These are phyloP conservation scores for Chaetodon trifascialis DNA, from an alignment of 2,113 vertebrate genomes.

Conservation along the genomic window DNA sequence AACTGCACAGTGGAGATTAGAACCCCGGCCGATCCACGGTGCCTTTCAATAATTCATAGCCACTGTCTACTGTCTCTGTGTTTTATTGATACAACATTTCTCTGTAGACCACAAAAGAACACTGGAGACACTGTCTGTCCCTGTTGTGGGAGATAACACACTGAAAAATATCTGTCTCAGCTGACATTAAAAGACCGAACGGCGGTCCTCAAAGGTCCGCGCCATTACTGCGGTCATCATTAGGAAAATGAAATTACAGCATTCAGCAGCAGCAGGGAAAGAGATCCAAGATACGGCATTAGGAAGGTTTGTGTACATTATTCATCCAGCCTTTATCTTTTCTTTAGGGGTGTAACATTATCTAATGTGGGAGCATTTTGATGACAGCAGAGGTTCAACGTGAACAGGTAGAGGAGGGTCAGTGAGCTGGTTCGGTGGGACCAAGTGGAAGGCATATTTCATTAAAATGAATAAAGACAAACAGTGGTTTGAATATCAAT, in stretches of 20 bases:
- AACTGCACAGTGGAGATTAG: slow-evolving; percentile 75
- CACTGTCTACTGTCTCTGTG: slow-evolving; percentile 57
- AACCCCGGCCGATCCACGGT: slow-evolving; percentile 45
- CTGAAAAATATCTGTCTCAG: slow-evolving; percentile 46
- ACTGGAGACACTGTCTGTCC: slow-evolving; percentile 37
- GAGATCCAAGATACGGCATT: neutral
- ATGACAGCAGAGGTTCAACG: slow-evolving; percentile 33
- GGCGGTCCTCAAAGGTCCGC: slow-evolving; percentile 26
- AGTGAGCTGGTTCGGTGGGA: slow-evolving; percentile 23
- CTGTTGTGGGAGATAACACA: slow-evolving; percentile 64
- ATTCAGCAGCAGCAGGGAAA: neutral
- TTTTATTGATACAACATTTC: slow-evolving; percentile 79
- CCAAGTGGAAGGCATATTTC: slow-evolving; percentile 64
- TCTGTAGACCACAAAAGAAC: slow-evolving; percentile 56
- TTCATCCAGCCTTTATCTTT: slow-evolving; percentile 5
- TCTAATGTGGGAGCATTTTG: neutral
- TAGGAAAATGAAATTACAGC: slow-evolving; percentile 39
- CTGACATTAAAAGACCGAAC: slow-evolving; percentile 54
- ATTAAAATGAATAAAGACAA: slow-evolving; percentile 73
- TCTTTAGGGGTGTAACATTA: neutral
- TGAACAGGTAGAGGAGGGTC: slow-evolving; percentile 42
- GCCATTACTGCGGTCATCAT: slow-evolving; percentile 49
- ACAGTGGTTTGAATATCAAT: slow-evolving; percentile 61
- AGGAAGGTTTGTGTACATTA: neutral
- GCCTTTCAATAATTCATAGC: slow-evolving; percentile 79